Base-by-base conservation (phyloP, 2,888 invertebrate genomes). In the Caenorhabditis imperialis region DNA sequence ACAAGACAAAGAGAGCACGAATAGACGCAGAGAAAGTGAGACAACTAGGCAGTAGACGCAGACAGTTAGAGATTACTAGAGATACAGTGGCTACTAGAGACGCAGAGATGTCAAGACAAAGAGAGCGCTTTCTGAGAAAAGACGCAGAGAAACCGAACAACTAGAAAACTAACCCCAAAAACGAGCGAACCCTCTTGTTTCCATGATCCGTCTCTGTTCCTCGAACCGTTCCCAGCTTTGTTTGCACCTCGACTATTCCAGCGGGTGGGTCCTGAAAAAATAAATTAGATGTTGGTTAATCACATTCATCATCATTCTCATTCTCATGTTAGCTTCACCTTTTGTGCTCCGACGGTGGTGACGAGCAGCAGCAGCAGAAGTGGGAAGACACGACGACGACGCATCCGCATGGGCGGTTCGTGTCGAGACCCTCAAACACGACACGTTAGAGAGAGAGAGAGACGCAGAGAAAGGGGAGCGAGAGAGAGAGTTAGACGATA, bases 201-300 rank as follows among this genome's bases (percentile, higher is more conserved):
- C 75, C 75, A 63, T 75, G 75, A 35, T 69, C 37, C 1, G 27
- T 45, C 54, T 87, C 86, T 44, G 69, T 60, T 18, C 86, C 86
- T 60, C 75, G 67, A 20, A 86, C 71, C 8, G 58, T 71, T 20
- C 86, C 86, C 33, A 82, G 55, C 33, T 78, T 77, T 20, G 83
- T 81, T 45, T 83, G 72, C 10, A 86, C 81, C 61, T 81, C 82
- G 7, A 82, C 76, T 14, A 70, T 57, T 22, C 20, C 54, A 10
- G 50, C 69, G n/a, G 58, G 51, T 14, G 37, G 51, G 33, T 63
- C 30, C 30, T 30, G 30, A 30, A 30, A n/a, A n/a, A n/a, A n/a
- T n/a, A n/a, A n/a, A n/a, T n/a, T n/a, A n/a, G n/a, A n/a, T n/a
- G n/a, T n/a, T n/a, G n/a, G n/a, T n/a, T n/a, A n/a, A n/a, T n/a